phyloP scores from a whole-genome alignment of 2,888 invertebrate species.

The Stratiomys singularior region DNA sequence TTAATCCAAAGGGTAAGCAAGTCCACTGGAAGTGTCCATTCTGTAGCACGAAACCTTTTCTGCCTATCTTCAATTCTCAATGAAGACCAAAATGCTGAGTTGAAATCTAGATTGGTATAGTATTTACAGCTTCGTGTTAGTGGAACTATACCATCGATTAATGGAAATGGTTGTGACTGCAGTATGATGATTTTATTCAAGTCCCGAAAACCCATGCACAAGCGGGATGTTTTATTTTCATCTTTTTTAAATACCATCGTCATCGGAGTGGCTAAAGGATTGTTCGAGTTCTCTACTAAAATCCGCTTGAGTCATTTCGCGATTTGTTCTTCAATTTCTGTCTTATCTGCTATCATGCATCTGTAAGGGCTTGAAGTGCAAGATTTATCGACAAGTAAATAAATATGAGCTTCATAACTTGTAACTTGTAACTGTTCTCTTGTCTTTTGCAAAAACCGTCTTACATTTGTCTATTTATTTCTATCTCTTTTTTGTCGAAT shows the following conservation, averaged over 20 bases:
- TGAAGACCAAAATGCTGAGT: slow-evolving; percentile 54
- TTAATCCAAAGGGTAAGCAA: slow-evolving; percentile 53
- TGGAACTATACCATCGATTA: slow-evolving; percentile 48
- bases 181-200: slow-evolving; percentile 52
- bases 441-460: slow-evolving; percentile 54
- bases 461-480: slow-evolving; percentile 53
- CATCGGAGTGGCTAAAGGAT: slow-evolving; percentile 47
- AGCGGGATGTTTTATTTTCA: slow-evolving; percentile 52
- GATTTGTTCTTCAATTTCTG: slow-evolving; percentile 53
- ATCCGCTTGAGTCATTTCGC: slow-evolving; percentile 48
- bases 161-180: slow-evolving; percentile 53
- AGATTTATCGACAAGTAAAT: slow-evolving; percentile 52
- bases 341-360: slow-evolving; percentile 52
- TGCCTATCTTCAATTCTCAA: slow-evolving; percentile 51
- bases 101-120: slow-evolving; percentile 50
- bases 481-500: too few species aligned
- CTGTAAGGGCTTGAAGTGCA: slow-evolving; percentile 50
- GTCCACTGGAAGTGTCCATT: slow-evolving; percentile 54
- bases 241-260: slow-evolving; percentile 53
- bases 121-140: slow-evolving; percentile 45
- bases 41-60: slow-evolving; percentile 53
- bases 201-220: slow-evolving; percentile 52
- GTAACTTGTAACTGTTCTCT: slow-evolving; percentile 55
- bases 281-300: not conserved
- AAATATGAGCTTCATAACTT: slow-evolving; percentile 55